Evolutionary conservation across 2,113 vertebrate genomes (phyloP).

Genomic region (Chaenogobius annularis): DNA sequence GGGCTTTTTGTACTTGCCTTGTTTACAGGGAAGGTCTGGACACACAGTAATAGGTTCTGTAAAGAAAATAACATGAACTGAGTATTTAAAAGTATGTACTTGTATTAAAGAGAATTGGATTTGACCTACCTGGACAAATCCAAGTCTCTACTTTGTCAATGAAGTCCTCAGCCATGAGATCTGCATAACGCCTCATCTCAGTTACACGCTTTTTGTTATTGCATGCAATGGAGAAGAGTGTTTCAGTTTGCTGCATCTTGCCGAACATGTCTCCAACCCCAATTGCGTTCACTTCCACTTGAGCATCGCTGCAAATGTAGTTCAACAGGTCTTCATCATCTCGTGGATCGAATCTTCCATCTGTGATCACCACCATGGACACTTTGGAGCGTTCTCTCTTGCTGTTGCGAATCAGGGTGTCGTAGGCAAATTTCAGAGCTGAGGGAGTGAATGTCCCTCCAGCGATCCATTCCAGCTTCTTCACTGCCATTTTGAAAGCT

Average conservation of each 20-base stretch:
- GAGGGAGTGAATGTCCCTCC: conserved; percentile 97
- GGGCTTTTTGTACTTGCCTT: conserved; percentile 76
- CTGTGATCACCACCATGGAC: conserved; percentile 92
- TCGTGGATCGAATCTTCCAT: conserved; percentile 90
- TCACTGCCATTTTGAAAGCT: conserved; percentile 91
- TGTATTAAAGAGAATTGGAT: conserved; percentile 8
- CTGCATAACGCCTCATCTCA: conserved; percentile 86
- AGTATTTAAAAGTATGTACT: neutral
- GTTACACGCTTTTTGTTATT: conserved; percentile 74
- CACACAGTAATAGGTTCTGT: conserved; percentile 90
- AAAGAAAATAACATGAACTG: conserved; percentile 33
- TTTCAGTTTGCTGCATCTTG: conserved; percentile 81
- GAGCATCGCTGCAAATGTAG: conserved; percentile 77
- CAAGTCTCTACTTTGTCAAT: conserved; percentile 86
- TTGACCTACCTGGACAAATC: conserved; percentile 88
- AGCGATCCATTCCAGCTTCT: conserved; percentile 93
- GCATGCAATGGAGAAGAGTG: conserved; percentile 88
- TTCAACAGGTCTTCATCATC: conserved; percentile 83
- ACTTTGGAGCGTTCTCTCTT: conserved; percentile 84
- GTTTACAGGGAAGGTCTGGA: conserved; percentile 91
- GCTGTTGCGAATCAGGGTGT: conserved; percentile 89
- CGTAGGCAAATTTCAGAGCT: conserved; percentile 92
- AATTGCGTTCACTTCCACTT: conserved; percentile 86
- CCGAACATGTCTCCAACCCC: conserved; percentile 95
- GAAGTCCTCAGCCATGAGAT: conserved; percentile 93